phyloP scores from a whole-genome alignment of 2,888 invertebrate genomes.

The Eupithecia vulgata region DNA sequence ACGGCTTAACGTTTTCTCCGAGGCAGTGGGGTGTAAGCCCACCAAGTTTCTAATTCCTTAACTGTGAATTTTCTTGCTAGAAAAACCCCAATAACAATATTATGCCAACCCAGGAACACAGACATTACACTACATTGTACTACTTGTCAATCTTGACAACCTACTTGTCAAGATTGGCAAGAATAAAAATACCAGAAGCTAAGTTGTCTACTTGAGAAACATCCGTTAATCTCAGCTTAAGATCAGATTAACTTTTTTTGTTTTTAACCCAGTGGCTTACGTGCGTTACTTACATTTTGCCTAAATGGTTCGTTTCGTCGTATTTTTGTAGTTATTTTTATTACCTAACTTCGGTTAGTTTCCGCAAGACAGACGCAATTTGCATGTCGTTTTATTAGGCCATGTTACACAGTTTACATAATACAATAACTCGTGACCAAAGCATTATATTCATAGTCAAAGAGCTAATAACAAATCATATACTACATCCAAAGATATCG shows the following conservation, averaged over 20 bases:
- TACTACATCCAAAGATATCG: neutral
- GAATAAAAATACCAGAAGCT: no score
- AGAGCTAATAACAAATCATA: neutral
- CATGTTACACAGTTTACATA: constrained; percentile 31
- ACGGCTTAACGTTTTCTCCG: neutral
- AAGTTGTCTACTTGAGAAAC: neutral
- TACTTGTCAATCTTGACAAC: no score
- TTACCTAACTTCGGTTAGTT: constrained; percentile 28
- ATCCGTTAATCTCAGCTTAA: neutral
- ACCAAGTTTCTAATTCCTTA: neutral
- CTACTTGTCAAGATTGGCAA: neutral
- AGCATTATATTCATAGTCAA: neutral
- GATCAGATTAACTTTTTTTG: constrained; percentile 1
- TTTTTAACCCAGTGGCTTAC: neutral
- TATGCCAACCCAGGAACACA: neutral
- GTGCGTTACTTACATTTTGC: neutral
- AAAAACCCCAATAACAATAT: neutral
- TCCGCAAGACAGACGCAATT: constrained; percentile 26
- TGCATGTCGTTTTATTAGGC: constrained; percentile 21
- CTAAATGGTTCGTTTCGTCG: neutral
- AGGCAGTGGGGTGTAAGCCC: neutral
- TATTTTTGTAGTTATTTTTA: constrained; percentile 12
- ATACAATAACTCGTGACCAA: constrained; percentile 24
- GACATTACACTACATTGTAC: neutral
- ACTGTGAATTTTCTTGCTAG: neutral